Evolutionary conservation across 2,113 vertebrate genomes (phyloP).

Genomic region (Bufo gargarizans): DNA sequence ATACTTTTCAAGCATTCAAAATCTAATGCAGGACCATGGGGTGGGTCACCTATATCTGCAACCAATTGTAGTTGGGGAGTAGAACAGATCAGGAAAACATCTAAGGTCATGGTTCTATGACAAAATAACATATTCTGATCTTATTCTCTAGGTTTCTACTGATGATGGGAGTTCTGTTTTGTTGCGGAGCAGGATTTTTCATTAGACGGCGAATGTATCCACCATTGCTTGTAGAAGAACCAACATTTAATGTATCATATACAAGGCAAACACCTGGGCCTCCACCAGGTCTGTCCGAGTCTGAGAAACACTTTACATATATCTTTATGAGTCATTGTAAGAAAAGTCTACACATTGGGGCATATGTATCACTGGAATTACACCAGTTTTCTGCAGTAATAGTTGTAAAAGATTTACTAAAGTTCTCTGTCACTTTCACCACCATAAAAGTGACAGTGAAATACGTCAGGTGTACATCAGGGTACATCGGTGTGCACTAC

Average conservation of each 20-base stretch:
- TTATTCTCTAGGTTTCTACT: conserved; percentile 84
- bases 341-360: neutral
- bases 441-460: neutral
- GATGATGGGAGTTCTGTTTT: conserved; percentile 98
- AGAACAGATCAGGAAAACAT: neutral
- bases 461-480: neutral
- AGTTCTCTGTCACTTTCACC: neutral
- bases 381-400: neutral
- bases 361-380: neutral
- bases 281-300: conserved; percentile 89
- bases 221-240: conserved; percentile 87
- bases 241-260: conserved; percentile 94
- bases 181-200: conserved; percentile 94
- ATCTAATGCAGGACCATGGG: neutral
- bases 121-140: neutral
- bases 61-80: neutral
- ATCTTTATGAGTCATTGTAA: neutral
- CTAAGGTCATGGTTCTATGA: neutral
- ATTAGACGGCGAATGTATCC: conserved; percentile 93
- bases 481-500: neutral
- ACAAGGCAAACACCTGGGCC: conserved; percentile 83
- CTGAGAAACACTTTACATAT: conserved; percentile 58
- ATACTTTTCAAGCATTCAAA: neutral
- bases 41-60: neutral
- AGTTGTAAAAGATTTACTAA: neutral